phyloP scores from a whole-genome alignment of 2,888 invertebrate genomes.

The Metacarcinus magister region DNA sequence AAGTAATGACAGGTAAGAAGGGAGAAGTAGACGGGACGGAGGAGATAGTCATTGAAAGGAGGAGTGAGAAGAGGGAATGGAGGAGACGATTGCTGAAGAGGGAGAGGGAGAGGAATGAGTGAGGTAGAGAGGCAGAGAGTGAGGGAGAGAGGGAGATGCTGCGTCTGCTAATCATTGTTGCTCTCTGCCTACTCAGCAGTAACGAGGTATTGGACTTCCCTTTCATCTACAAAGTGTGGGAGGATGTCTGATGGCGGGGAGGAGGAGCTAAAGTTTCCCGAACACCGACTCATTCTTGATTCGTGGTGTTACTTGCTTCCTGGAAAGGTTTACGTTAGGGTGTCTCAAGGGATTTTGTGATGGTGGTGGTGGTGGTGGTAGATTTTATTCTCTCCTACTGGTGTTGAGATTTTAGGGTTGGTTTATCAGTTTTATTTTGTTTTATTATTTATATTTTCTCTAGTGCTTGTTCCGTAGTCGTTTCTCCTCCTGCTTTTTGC shows the following conservation, averaged over 20 bases:
- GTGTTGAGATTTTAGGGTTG: no score
- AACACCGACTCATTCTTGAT: background rate
- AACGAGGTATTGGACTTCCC: conserved; percentile 56
- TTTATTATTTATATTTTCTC: no score
- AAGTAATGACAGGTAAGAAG: background rate
- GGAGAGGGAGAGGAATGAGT: background rate
- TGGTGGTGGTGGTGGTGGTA: no score
- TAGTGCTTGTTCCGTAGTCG: background rate
- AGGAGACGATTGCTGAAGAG: background rate
- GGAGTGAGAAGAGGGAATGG: background rate
- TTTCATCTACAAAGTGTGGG: conserved; percentile 61
- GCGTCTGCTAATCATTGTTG: conserved; percentile 29
- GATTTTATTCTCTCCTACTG: no score
- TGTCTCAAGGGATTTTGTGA: background rate
- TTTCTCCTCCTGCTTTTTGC: background rate
- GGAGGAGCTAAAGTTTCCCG: conserved; percentile 6
- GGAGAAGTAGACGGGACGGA: background rate
- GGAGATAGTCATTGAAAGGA: background rate
- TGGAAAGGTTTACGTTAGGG: background rate
- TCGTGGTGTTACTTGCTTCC: background rate
- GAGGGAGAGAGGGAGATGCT: conserved; percentile 34
- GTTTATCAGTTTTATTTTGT: no score
- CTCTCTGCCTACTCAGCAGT: conserved; percentile 42
- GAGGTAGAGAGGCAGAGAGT: background rate
- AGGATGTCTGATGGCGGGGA: conserved; percentile 19